These are phyloP conservation scores for Graptemys geographica DNA, from an alignment of 2,797 vertebrate species.

Conservation along the genomic window DNA sequence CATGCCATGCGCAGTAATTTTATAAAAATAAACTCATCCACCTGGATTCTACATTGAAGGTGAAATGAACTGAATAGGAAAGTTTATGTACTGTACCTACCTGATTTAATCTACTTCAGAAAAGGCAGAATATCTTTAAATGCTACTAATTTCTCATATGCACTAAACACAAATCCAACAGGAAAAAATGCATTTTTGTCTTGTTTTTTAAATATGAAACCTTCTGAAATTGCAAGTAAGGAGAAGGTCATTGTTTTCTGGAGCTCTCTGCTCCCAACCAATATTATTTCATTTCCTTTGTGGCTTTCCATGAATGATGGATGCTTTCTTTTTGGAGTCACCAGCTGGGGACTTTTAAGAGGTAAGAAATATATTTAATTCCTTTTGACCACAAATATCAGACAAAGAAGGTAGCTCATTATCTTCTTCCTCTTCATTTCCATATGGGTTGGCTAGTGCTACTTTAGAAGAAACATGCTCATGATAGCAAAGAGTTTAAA, in stretches of 20 bases:
- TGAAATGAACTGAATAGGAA: neutral
- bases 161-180: neutral
- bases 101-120: neutral
- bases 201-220: neutral
- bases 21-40: neutral
- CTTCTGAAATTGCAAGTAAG: neutral
- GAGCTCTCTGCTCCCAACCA: neutral
- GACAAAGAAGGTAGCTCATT: neutral
- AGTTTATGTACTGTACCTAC: neutral
- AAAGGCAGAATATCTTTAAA: neutral
- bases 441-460: neutral
- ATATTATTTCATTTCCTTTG: fast-evolving
- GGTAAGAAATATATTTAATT: neutral
- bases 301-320: neutral
- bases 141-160: neutral
- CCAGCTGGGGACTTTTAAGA: neutral
- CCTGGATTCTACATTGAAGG: neutral
- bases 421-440: neutral
- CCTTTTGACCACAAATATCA: neutral
- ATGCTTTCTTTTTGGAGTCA: neutral
- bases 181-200: neutral
- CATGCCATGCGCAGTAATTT: fast-evolving
- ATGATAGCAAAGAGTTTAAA: neutral
- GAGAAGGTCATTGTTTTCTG: neutral
- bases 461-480: neutral